Evolutionary conservation across 2,797 vertebrate species (phyloP).

Genomic region (Oreochromis grahami): DNA sequence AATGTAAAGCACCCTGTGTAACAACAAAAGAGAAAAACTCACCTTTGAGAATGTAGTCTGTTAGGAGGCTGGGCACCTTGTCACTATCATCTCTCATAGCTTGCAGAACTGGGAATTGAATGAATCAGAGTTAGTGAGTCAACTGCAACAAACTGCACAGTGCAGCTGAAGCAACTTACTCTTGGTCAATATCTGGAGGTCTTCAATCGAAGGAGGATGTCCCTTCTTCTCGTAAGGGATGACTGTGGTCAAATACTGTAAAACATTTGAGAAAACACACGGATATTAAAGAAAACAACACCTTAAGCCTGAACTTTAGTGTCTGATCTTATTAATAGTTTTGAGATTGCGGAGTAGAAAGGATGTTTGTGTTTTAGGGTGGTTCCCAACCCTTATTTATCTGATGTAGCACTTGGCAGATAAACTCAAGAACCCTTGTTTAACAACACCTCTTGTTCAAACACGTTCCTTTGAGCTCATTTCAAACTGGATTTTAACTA

Average conservation of each 20-base stretch:
- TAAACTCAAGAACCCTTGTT: background rate
- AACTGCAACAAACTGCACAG: background rate
- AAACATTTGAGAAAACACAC: background rate
- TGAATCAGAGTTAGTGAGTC: background rate
- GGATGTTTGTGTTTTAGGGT: accelerated
- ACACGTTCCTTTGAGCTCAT: background rate
- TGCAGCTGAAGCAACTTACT: conserved; percentile 74
- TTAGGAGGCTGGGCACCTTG: conserved; percentile 93
- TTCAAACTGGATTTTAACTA: background rate
- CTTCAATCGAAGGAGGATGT: conserved; percentile 87
- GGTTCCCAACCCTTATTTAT: background rate
- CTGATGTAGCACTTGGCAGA: background rate
- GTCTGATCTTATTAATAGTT: accelerated
- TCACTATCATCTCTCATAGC: conserved; percentile 97
- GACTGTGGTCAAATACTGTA: conserved; percentile 94
- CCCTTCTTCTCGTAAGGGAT: conserved; percentile 97
- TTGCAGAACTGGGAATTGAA: conserved; percentile 80
- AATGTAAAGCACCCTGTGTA: background rate
- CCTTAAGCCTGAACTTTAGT: background rate
- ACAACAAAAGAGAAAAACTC: conserved; percentile 20
- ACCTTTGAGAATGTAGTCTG: conserved; percentile 99
- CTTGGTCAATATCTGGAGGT: conserved; percentile 95
- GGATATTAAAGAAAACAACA: background rate
- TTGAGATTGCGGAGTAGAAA: background rate
- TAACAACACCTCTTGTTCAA: background rate